Evolutionary conservation across 2,888 invertebrate genomes (phyloP), one percentile per base, ranked within the genome.

Genomic region (Pristionchus fissidentatus): DNA sequence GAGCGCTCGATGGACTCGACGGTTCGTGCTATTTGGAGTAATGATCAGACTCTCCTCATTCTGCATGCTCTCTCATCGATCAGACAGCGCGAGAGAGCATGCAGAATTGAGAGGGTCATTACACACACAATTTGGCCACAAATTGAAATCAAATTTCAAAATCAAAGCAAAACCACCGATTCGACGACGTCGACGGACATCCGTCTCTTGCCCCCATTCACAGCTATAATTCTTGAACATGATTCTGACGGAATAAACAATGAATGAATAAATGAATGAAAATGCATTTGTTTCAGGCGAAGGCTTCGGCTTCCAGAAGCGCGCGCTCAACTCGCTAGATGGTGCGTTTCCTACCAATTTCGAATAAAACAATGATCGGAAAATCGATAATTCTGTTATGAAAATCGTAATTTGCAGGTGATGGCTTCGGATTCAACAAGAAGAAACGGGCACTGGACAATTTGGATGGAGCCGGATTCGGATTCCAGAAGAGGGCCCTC

Each of bases 351-450:
- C n/a, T n/a, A n/a, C n/a, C n/a, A n/a, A n/a, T 60, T 13, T 60
- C 52, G 52, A 15, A 4, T 13, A 55, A 55, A 55, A 55, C 15
- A 55, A 55, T 22, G 55, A 19, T 15, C 55, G n/a, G n/a, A 46
- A 15, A 46, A 46, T 15, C 46, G 46, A 46, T 46, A 55, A n/a
- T 13, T n/a, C 4, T 4, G 55, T 4, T 22, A 22, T 55, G 55
- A 55, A 8, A n/a, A 22, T n/a, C 55, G 55, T 7, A 8, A 13
- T 55, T 55, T n/a, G n/a, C 15, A 52, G 79, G 79, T 7, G 79
- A 79, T 26, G 79, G 79, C 29, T 79, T 79, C 57, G 79, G 79
- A 1, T 79, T 79, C 79, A 43, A 79, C 57, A 79, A 79, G 79
- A 77, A 77, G 75, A 77, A 77, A 41, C 79, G 79, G 1, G 79